Percentiles rank a stretch among this genome's conserved stretches.
These are phyloP conservation scores for Harmothoe impar DNA, from an alignment of 2,888 invertebrate genomes.

Conservation along the genomic window DNA sequence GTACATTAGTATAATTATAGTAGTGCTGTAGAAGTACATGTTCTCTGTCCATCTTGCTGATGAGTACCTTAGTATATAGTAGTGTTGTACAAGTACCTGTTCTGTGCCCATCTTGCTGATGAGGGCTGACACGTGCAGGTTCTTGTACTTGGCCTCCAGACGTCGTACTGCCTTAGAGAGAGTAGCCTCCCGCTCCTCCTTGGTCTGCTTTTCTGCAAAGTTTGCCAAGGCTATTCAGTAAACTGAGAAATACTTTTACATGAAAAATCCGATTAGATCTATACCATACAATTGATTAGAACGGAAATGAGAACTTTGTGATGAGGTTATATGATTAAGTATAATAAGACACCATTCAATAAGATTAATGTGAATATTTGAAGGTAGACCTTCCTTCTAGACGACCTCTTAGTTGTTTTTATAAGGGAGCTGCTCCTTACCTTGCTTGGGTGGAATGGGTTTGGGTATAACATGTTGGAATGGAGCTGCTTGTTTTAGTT, in stretches of 20 bases:
- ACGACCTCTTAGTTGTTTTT: too few species aligned
- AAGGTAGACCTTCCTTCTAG: too few species aligned
- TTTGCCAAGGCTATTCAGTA: not conserved
- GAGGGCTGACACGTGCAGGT: slow-evolving; percentile 96
- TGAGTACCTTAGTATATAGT: too few species aligned
- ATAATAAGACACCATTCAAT: too few species aligned
- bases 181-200: slow-evolving; percentile 86
- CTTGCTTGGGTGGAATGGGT: slow-evolving; percentile 86
- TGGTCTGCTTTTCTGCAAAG: slow-evolving; percentile 64
- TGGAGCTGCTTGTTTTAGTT: slow-evolving; percentile 96
- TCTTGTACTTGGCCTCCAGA: slow-evolving; percentile 94
- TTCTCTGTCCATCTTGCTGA: too few species aligned
- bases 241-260: not conserved
- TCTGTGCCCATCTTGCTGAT: slow-evolving; percentile 96
- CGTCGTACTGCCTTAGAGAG: slow-evolving; percentile 96
- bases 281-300: not conserved
- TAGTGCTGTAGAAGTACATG: too few species aligned
- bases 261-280: not conserved
- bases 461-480: slow-evolving; percentile 98
- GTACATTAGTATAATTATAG: too few species aligned
- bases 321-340: not conserved
- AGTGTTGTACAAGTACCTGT: slow-evolving; percentile 89
- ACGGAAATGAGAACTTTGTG: not conserved
- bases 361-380: too few species aligned
- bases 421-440: not conserved